Percentiles rank a stretch among this genome's conserved stretches.
These are phyloP conservation scores for Gallinago undulata DNA, from an alignment of 2,113 vertebrate genomes.

Conservation along the genomic window DNA sequence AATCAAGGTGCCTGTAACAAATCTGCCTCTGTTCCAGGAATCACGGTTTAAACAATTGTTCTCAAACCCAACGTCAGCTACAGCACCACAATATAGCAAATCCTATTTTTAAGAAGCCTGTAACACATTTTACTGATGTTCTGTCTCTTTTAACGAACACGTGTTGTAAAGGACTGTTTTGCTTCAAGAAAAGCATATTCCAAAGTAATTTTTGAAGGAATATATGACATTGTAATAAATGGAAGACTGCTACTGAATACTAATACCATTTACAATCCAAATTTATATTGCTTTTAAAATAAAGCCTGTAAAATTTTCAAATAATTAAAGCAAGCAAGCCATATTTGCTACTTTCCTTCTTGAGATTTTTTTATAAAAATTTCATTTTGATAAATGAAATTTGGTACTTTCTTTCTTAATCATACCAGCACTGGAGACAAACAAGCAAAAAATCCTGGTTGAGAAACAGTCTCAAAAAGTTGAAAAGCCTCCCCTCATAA, in stretches of 20 bases:
- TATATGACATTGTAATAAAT: not conserved
- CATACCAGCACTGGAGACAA: not conserved
- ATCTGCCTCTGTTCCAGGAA: not conserved
- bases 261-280: not conserved
- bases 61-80: not conserved
- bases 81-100: not conserved
- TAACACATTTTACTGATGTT: not conserved
- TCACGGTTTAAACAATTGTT: not conserved
- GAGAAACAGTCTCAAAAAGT: not conserved
- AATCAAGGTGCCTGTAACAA: not conserved
- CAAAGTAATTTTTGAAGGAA: not conserved
- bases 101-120: not conserved
- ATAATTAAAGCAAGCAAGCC: not conserved
- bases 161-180: not conserved
- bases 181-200: not conserved
- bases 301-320: not conserved
- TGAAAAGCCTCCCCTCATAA: not conserved
- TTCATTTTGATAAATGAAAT: not conserved
- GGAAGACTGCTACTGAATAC: not conserved
- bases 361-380: not conserved
- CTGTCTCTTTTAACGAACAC: conserved; percentile 19
- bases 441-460: not conserved
- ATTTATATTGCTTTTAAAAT: not conserved
- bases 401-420: not conserved
- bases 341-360: not conserved